Conservation (phyloP, 2,797 vertebrate genomes). For the Falco rusticolus region DNA sequence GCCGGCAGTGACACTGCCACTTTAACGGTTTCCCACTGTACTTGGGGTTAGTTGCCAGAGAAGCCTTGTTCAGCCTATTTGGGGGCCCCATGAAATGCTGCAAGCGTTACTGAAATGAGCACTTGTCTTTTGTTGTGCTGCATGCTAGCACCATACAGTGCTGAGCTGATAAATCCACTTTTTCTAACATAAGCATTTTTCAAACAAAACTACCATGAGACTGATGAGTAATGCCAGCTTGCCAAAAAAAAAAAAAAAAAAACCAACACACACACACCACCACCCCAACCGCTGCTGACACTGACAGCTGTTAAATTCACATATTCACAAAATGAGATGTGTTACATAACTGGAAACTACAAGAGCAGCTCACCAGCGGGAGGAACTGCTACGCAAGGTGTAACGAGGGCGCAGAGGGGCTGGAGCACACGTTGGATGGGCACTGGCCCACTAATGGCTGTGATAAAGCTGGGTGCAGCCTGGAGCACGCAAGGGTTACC, state of each 20-base stretch:
- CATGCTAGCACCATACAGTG: conserved; percentile 87
- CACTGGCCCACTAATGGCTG: not conserved
- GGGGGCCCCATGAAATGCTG: conserved; percentile 79
- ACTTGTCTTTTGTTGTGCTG: conserved; percentile 83
- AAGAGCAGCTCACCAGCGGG: conserved; percentile 8
- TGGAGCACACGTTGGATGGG: not conserved
- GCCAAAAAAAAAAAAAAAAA: conserved; percentile 77
- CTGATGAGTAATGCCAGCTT: conserved; percentile 85
- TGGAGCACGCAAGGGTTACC: not conserved
- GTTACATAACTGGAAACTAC: conserved; percentile 59
- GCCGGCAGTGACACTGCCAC: conserved; percentile 55
- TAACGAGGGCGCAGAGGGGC: not conserved
- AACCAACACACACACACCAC: not conserved
- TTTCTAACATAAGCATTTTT: conserved; percentile 89
- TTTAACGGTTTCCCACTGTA: conserved; percentile 69
- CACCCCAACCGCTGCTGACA: conserved; percentile 1
- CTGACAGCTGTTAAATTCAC: conserved; percentile 59
- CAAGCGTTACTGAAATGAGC: conserved; percentile 77
- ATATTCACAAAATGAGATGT: conserved; percentile 31
- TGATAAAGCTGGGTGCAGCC: not conserved
- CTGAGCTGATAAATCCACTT: conserved; percentile 88
- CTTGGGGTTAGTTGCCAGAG: conserved; percentile 73
- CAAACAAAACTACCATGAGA: conserved; percentile 86
- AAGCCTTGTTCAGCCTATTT: conserved; percentile 79
- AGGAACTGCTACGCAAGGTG: not conserved